Percentiles rank a stretch among this genome's conserved stretches.
phyloP scores from a whole-genome alignment of 2,113 vertebrate species.

The Ophthalmolycus amberensis region DNA sequence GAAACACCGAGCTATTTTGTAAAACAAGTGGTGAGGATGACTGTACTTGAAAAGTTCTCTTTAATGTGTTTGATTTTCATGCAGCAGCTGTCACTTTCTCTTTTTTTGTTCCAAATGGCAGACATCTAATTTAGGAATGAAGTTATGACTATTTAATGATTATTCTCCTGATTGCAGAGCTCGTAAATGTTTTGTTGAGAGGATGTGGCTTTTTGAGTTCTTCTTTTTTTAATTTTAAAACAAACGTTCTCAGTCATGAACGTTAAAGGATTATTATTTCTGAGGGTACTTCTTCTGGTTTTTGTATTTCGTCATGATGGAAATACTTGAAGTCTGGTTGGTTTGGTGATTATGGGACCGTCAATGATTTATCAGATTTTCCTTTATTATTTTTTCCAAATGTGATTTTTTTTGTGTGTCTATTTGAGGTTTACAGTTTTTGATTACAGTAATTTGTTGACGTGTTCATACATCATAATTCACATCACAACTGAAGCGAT shows the following conservation, averaged over 20 bases:
- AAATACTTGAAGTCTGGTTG: slow-evolving; percentile 43
- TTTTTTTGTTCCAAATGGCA: neutral
- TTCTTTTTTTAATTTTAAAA: neutral
- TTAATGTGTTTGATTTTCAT: neutral
- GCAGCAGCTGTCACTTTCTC: neutral
- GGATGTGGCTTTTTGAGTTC: neutral
- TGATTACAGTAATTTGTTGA: neutral
- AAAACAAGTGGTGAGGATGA: neutral
- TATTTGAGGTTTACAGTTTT: neutral
- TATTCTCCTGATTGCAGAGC: slow-evolving; percentile 3
- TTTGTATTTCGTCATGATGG: slow-evolving; percentile 3
- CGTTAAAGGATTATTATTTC: neutral
- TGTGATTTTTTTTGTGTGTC: neutral
- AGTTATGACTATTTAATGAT: neutral
- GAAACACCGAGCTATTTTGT: neutral
- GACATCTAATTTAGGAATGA: neutral
- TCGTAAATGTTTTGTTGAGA: neutral
- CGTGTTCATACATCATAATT: neutral
- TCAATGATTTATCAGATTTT: neutral
- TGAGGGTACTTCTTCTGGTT: neutral
- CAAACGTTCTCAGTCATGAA: neutral
- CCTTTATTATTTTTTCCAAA: neutral
- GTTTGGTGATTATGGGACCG: neutral
- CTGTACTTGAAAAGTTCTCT: slow-evolving; percentile 37
- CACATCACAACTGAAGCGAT: neutral